Evolutionary conservation across 2,888 invertebrate species (phyloP), one percentile per base, ranked within the genome.

Genomic region (Cephus pygmeus): DNA sequence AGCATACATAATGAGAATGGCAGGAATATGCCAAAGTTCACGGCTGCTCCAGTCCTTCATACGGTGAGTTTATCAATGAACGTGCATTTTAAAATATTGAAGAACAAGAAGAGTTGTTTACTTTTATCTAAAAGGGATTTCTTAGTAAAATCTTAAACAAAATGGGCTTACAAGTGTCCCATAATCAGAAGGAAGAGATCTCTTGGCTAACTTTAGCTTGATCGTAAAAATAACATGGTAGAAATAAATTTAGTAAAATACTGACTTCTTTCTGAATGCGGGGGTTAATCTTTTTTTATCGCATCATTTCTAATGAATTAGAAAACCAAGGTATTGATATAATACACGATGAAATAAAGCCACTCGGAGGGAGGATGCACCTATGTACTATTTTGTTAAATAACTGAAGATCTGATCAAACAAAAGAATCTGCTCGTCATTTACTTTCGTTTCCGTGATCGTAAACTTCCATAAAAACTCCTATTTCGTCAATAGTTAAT

Each of bases 1-100:
- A 89, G 82, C 78, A 87, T 89, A 34, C 90, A 90, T 77, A 85
- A 85, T 31, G 90, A 90, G 75, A 91, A 91, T 73, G 90, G 90
- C 76, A 86, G 90, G 56, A 90, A 85, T 73, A 81, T 89, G 73
- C 83, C 87, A 36, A 91, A 91, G 83, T 91, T 90, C 76, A 88
- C 90, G n/a, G 85, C 90, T 68, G 88, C 89, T 69, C 88, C 90
- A 40, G 89, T 90, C 75, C 82, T 90, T 80, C 90, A 90, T 83
- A 87, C 90, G 83, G 90, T 90, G 84, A 89, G 85, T 85, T 81
- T 69, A 30, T 69, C 30, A 33, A 15, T 69, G 69, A 69, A 40
- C 15, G 6, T 15, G 40, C 1, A 6, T 79, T 77, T 78, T 73
- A 11, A 11, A 33, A 71, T 71, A n/a, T 71, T n/a, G 6, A 71